Evolutionary conservation across 2,113 vertebrate genomes (phyloP), one percentile per base, ranked within the genome.

Genomic region (Raja brachyura): DNA sequence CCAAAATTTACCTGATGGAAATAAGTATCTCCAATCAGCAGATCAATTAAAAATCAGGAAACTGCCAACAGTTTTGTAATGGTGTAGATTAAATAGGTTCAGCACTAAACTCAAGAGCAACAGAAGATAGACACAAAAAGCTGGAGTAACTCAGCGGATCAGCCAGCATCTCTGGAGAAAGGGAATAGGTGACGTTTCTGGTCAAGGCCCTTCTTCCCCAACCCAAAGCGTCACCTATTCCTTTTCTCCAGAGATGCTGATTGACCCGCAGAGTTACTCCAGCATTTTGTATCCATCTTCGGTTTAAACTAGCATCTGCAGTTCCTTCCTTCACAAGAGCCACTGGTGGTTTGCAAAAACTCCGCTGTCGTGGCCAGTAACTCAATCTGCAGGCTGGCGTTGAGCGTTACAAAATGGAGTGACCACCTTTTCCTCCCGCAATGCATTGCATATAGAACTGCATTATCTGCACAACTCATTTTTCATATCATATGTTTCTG

Each of bases 401-500:
- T 11, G 2, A 25, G 61, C 22, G 63, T 28, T 92, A 63, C 33
- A 73, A 13, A 39, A 25, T 73, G 11, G 39, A 73, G 39, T 1
- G 6, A n/a, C 68, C 59, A 61, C 13, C 14, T 18, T 18, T 33
- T 20, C 9, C n/a, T 31, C 0, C 76, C 76, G 1, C 56, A 61
- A 61, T 61, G 13, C 56, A 61, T 11, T 88, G 59, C 25, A 39
- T 73, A 48, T 33, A 66, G 61, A 66, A 66, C 5, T 90, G 63
- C 66, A 70, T 70, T 31, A 73, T 74, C 90, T 92, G 18, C 68
- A 92, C 25, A 70, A 92, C 68, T 92, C 18, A 63, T 88, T 33
- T 66, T 33, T 88, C 39, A 66, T 88, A n/a, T 63, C 83, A 31
- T 88, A 88, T 88, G 83, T 88, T 88, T 63, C 83, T 88, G 18